phyloP scores from a whole-genome alignment of 2,113 vertebrate genomes.

The Mugil cephalus region DNA sequence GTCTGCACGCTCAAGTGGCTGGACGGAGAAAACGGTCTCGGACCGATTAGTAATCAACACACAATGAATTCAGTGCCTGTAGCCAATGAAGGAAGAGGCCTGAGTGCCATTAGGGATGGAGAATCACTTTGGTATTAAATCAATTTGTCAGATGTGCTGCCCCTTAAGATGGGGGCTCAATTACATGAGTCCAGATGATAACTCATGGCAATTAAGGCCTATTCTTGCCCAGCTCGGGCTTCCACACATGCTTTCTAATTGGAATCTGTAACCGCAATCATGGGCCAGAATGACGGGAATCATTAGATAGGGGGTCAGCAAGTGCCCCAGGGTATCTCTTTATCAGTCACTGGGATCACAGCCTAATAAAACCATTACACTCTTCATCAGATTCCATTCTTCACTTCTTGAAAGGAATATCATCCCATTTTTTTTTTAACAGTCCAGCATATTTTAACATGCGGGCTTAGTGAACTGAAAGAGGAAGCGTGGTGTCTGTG shows the following conservation, averaged over 20 bases:
- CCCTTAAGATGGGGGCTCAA: constrained; percentile 82
- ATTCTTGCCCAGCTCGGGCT: constrained; percentile 70
- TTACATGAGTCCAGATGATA: constrained; percentile 81
- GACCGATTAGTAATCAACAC: constrained; percentile 73
- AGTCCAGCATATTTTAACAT: neutral
- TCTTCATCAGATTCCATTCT: constrained; percentile 65
- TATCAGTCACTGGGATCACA: constrained; percentile 77
- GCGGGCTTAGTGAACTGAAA: neutral
- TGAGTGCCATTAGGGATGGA: constrained; percentile 78
- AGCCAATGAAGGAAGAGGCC: constrained; percentile 71
- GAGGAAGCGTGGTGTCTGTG: neutral
- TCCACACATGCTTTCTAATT: constrained; percentile 81
- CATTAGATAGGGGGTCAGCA: constrained; percentile 80
- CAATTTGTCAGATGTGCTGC: constrained; percentile 85
- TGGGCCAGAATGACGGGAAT: constrained; percentile 76
- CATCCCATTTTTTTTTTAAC: constrained; percentile 41
- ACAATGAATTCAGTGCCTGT: constrained; percentile 75
- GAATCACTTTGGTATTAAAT: constrained; percentile 85
- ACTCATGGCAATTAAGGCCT: constrained; percentile 83
- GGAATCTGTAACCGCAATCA: constrained; percentile 81
- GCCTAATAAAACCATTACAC: constrained; percentile 80
- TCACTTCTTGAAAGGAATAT: constrained; percentile 42
- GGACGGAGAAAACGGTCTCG: constrained; percentile 61
- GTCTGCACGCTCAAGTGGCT: constrained; percentile 51
- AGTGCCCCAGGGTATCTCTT: constrained; percentile 72